phyloP scores from a whole-genome alignment of 2,797 vertebrate genomes.

The Muraenolepis orangiensis region DNA sequence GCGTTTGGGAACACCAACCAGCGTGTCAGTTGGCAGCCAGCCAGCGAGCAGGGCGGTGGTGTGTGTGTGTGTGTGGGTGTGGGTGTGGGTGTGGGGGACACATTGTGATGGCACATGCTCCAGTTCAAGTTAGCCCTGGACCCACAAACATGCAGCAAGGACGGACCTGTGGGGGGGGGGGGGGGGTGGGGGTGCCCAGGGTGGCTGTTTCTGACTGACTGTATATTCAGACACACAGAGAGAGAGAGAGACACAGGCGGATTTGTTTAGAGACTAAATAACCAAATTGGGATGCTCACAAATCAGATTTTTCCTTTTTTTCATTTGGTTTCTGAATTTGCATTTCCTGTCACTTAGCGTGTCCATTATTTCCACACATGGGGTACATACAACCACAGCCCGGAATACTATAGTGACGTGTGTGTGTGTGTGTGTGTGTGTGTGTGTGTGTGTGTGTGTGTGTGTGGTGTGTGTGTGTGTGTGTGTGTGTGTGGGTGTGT shows the following conservation, averaged over 20 bases:
- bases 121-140: slow-evolving; percentile 74
- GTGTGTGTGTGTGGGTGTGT: background rate
- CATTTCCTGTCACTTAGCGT: slow-evolving; percentile 3
- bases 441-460: too few species aligned
- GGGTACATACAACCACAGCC: background rate
- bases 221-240: slow-evolving; percentile 65
- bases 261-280: slow-evolving; percentile 55
- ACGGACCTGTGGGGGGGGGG: slow-evolving; percentile 70
- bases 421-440: background rate
- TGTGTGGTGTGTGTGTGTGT: background rate
- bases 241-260: slow-evolving; percentile 63
- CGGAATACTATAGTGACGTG: background rate
- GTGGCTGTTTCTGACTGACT: slow-evolving; percentile 66
- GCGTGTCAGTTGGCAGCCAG: slow-evolving; percentile 73
- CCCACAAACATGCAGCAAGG: slow-evolving; percentile 56
- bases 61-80: slow-evolving; percentile 27
- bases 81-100: slow-evolving; percentile 60
- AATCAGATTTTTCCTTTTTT: slow-evolving; percentile 15
- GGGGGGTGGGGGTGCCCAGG: slow-evolving; percentile 69
- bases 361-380: background rate
- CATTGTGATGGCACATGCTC: slow-evolving; percentile 75
- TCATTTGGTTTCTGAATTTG: slow-evolving; percentile 15
- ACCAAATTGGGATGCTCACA: slow-evolving; percentile 37
- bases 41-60: slow-evolving; percentile 16
- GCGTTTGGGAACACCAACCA: slow-evolving; percentile 74